A percentile compares a stretch with the other conserved stretches of the same genome.
phyloP scores from a whole-genome alignment of 1,140 invertebrate species.

The Himalopsyche phryganea region DNA sequence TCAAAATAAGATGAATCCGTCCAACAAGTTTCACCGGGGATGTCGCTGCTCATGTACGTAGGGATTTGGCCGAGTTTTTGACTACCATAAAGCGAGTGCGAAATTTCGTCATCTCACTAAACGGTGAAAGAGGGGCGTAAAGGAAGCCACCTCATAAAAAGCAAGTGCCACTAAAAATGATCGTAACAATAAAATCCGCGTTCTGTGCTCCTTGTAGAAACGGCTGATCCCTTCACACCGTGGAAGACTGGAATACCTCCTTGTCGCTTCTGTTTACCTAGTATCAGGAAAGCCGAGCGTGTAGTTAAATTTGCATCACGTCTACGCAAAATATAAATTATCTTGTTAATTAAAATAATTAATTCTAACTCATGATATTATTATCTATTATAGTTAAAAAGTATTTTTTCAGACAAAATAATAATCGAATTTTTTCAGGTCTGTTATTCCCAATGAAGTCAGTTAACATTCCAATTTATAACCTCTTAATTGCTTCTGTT shows the following conservation, averaged over 20 bases:
- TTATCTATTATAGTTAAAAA: too few species aligned
- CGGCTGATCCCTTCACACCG: constrained; percentile 13
- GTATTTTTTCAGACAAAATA: too few species aligned
- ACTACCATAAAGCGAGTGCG: constrained; percentile 18
- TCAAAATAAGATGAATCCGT: constrained; percentile 1
- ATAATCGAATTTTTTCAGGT: too few species aligned
- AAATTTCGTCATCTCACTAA: constrained; percentile 30
- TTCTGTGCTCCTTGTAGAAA: constrained; percentile 13
- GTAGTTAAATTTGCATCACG: background rate
- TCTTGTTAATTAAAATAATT: too few species aligned
- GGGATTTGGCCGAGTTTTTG: constrained; percentile 11
- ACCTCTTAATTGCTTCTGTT: too few species aligned
- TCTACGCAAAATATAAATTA: too few species aligned
- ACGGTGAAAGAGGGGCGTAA: constrained; percentile 23
- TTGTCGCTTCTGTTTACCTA: background rate
- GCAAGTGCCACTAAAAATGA: constrained; percentile 35
- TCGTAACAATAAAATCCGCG: constrained; percentile 36
- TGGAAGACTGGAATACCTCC: background rate
- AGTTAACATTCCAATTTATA: too few species aligned
- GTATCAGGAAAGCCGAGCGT: background rate
- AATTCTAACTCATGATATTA: too few species aligned
- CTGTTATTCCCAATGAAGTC: too few species aligned
- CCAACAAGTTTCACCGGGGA: constrained; percentile 1
- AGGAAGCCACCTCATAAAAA: constrained; percentile 36
- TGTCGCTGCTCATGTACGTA: constrained; percentile 1